phyloP scores from a whole-genome alignment of 1,140 invertebrate species.

The Ips nitidus region DNA sequence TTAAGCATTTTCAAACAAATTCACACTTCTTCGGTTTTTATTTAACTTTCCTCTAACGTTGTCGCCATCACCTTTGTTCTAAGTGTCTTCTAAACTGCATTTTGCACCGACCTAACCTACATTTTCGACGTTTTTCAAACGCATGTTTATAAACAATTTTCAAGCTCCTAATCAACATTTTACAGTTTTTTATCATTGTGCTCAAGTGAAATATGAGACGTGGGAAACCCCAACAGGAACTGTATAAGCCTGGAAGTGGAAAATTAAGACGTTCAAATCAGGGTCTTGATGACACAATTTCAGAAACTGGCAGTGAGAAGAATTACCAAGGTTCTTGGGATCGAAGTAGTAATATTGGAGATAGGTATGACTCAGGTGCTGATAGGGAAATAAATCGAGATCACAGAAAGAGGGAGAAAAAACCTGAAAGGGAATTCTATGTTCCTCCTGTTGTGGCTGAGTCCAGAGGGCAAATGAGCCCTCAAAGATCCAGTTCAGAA shows the following conservation, averaged over 20 bases:
- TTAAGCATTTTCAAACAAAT: neutral
- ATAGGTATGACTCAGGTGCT: conserved; percentile 24
- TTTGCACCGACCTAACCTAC: conserved; percentile 1
- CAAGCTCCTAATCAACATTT: conserved; percentile 10
- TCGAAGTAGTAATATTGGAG: conserved; percentile 25
- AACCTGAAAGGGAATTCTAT: conserved; percentile 60
- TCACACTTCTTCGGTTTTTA: neutral
- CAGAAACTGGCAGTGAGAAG: conserved; percentile 50
- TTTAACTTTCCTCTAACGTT: conserved; percentile 16
- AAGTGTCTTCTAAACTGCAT: neutral
- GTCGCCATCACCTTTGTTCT: conserved; percentile 1
- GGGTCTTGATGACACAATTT: conserved; percentile 53
- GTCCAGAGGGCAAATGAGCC: conserved; percentile 54
- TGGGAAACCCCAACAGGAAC: conserved; percentile 55
- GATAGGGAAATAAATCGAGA: conserved; percentile 37
- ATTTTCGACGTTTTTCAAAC: conserved; percentile 10
- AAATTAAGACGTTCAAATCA: conserved; percentile 59
- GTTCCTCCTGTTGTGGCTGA: conserved; percentile 59
- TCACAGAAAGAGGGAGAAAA: conserved; percentile 53
- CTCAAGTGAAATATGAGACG: conserved; percentile 47
- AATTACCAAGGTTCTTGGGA: conserved; percentile 24
- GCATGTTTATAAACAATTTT: conserved; percentile 40
- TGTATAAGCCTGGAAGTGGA: conserved; percentile 65
- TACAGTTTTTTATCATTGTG: conserved; percentile 36
- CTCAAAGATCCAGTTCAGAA: conserved; percentile 38